Conservation (phyloP, 2,797 vertebrate species). For the Corythornis leucogaster region DNA sequence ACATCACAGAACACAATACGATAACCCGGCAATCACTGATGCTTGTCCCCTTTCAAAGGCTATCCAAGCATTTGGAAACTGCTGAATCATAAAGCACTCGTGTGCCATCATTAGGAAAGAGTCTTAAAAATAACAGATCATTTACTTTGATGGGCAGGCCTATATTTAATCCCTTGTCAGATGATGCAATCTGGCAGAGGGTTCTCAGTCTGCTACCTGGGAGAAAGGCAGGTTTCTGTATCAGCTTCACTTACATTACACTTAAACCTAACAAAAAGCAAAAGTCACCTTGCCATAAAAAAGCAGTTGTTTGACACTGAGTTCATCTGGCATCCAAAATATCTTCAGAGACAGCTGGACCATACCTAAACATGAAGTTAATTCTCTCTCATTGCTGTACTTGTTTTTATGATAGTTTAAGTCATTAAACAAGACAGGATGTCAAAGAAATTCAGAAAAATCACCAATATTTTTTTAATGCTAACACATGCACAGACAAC, state of each 20-base stretch:
- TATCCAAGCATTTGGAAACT: not conserved
- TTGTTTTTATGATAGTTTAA: not conserved
- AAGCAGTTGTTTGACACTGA: not conserved
- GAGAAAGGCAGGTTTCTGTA: not conserved
- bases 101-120: not conserved
- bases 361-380: not conserved
- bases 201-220: not conserved
- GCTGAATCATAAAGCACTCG: not conserved
- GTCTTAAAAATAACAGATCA: not conserved
- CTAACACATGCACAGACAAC: not conserved
- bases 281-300: not conserved
- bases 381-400: not conserved
- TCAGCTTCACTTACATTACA: not conserved
- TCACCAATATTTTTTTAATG: accelerated
- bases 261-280: not conserved
- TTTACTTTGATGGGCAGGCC: not conserved
- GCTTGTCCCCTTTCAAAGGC: not conserved
- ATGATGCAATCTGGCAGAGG: not conserved
- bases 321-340: not conserved
- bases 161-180: not conserved
- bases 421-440: not conserved
- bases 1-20: not conserved
- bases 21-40: not conserved
- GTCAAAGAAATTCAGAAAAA: not conserved
- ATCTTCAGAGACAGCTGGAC: not conserved